Evolutionary conservation across 2,888 invertebrate species (phyloP).

Genomic region (Strigamia maritima): DNA sequence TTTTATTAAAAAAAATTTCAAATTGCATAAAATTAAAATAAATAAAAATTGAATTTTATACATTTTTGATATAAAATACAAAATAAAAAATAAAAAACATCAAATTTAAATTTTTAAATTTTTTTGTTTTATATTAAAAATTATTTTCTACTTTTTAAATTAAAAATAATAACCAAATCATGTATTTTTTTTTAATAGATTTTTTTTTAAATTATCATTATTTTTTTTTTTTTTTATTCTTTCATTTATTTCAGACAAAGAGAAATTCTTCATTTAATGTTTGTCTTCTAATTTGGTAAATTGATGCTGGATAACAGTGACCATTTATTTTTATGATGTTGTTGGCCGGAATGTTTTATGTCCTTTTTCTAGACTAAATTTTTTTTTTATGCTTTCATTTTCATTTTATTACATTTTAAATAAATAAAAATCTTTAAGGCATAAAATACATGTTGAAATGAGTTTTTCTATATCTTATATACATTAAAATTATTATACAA

Average conservation of each 20-base stretch:
- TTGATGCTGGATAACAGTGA: not conserved
- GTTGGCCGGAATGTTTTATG: slow-evolving; percentile 4
- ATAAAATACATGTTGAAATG: not conserved
- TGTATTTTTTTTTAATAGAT: too few relatives aligned
- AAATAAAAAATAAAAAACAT: too few relatives aligned
- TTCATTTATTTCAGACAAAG: not conserved
- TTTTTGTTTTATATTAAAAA: too few relatives aligned
- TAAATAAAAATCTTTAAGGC: not conserved
- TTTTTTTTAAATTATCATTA: too few relatives aligned
- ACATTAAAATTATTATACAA: not conserved
- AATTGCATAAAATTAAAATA: too few relatives aligned
- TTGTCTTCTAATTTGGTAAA: slow-evolving; percentile 4
- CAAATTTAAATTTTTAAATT: too few relatives aligned
- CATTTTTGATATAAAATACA: too few relatives aligned
- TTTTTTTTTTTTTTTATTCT: too few relatives aligned
- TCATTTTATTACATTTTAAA: slow-evolving; percentile 4
- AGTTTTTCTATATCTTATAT: not conserved
- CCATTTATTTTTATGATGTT: slow-evolving; percentile 4
- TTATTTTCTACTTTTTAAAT: too few relatives aligned
- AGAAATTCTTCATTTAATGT: not conserved
- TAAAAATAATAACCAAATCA: too few relatives aligned
- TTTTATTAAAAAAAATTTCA: too few relatives aligned
- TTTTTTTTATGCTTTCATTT: not conserved
- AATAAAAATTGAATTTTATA: too few relatives aligned
- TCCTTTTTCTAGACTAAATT: not conserved